A percentile compares a stretch with the other conserved stretches of the same genome.
Conservation (phyloP, 2,113 vertebrate genomes). For the Taurulus bubalis region DNA sequence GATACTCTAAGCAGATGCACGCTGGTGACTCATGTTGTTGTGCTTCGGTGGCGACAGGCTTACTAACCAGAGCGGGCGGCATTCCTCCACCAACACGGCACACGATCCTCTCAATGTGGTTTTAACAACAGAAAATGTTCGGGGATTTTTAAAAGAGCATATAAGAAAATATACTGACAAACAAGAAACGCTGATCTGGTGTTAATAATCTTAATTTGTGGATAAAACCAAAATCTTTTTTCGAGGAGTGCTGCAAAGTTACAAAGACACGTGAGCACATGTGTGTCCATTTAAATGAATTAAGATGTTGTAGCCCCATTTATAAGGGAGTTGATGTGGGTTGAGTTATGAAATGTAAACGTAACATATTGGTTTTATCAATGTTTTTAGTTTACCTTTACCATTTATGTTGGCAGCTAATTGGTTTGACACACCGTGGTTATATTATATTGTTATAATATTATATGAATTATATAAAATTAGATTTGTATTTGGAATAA, state of each 20-base stretch:
- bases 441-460: not conserved
- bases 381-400: not conserved
- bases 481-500: not conserved
- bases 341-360: too few species aligned
- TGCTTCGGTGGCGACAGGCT: not conserved
- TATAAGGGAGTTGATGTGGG: too few species aligned
- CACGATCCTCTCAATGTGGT: not conserved
- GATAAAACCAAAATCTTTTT: not conserved
- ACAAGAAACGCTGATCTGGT: not conserved
- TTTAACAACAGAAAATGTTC: not conserved
- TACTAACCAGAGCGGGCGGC: slow-evolving; percentile 17
- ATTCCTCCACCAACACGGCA: not conserved
- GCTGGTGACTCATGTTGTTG: slow-evolving; percentile 48
- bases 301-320: too few species aligned
- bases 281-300: too few species aligned
- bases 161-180: not conserved
- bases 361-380: too few species aligned
- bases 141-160: not conserved
- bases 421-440: too few species aligned
- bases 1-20: slow-evolving; percentile 21
- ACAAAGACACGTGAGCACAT: not conserved
- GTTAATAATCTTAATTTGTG: not conserved
- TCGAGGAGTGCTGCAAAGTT: too few species aligned
- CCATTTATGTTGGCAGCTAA: too few species aligned
- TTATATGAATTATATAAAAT: not conserved